Evolutionary conservation across 2,113 vertebrate species (phyloP).

Genomic region (Nycticebus coucang): DNA sequence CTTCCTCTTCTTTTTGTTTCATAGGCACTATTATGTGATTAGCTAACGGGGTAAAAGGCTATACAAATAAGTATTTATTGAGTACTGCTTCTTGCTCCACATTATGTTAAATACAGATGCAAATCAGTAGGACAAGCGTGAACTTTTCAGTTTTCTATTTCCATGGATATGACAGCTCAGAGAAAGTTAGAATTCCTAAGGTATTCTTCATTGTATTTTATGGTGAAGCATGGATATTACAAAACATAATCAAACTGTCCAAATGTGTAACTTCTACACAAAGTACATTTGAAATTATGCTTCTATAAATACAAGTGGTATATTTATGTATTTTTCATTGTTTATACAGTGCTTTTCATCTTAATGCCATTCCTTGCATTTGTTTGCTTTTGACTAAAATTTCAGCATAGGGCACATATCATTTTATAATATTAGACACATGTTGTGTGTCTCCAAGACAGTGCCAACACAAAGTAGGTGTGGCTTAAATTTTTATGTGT

Average conservation of each 20-base stretch:
- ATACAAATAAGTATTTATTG: background rate
- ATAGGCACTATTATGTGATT: background rate
- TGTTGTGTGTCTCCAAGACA: background rate
- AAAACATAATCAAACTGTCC: background rate
- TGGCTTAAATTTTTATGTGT: background rate
- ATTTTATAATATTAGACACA: background rate
- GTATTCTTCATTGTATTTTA: background rate
- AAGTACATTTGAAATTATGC: background rate
- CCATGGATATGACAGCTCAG: background rate
- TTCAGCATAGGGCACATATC: background rate
- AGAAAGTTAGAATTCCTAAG: background rate
- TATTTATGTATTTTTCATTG: background rate
- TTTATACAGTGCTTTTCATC: background rate
- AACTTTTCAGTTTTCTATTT: slow-evolving; percentile 11
- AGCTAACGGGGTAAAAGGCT: background rate
- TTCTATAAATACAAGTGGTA: background rate
- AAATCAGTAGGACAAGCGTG: background rate
- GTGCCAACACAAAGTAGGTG: background rate
- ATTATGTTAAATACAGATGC: background rate
- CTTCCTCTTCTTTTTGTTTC: background rate
- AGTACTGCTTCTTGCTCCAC: background rate
- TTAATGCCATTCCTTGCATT: background rate
- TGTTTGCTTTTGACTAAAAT: slow-evolving; percentile 36
- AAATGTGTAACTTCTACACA: slow-evolving; percentile 3
- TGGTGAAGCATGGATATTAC: background rate